Conservation (phyloP, 2,113 vertebrate species). For the Gracilinanus agilis region DNA sequence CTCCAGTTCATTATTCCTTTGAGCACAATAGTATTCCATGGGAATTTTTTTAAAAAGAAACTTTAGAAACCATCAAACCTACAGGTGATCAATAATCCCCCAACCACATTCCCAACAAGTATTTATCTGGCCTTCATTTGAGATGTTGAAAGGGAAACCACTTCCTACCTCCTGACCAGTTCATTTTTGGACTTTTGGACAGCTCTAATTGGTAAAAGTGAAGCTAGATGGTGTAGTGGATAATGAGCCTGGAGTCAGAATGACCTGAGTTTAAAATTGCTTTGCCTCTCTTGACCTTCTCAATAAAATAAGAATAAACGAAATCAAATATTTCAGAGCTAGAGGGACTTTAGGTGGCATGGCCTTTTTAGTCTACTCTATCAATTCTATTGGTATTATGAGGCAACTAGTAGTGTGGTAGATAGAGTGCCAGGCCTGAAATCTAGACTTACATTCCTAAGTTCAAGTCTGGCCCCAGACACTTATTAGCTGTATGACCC, state of each 20-base stretch:
- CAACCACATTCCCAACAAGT: background rate
- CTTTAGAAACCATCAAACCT: background rate
- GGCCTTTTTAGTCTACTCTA: no score
- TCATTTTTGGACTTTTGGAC: background rate
- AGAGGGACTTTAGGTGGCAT: no score
- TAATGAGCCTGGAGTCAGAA: background rate
- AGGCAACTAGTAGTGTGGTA: no score
- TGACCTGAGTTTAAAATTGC: background rate
- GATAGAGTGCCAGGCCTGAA: no score
- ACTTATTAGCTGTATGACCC: background rate
- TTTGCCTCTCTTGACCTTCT: background rate
- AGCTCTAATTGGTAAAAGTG: background rate
- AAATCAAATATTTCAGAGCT: no score
- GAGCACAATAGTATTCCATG: no score
- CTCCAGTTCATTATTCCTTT: no score
- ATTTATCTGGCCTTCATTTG: background rate
- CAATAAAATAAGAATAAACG: background rate
- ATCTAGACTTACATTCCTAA: no score
- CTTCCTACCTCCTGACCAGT: background rate
- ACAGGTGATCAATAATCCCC: background rate
- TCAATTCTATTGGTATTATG: no score
- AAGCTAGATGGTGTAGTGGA: background rate
- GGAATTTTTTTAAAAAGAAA: conserved; percentile 1
- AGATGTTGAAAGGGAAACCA: background rate
- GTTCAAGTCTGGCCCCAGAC: background rate